Conservation (phyloP, 2,113 vertebrate genomes). For the Pangasianodon hypophthalmus region DNA sequence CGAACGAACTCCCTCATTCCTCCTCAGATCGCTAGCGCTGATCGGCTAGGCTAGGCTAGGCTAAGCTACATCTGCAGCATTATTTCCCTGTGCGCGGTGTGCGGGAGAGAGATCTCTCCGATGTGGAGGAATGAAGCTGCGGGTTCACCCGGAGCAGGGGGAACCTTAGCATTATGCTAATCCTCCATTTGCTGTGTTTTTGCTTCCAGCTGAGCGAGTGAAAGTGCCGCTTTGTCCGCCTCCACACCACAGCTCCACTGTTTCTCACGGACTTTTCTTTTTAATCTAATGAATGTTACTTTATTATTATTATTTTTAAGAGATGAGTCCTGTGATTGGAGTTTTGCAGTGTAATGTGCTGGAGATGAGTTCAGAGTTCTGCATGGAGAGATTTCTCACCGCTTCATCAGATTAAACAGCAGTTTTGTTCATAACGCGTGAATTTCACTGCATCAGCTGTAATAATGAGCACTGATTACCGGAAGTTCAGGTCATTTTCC, state of each 20-base stretch:
- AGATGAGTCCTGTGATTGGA: too few relatives aligned
- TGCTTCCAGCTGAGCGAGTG: conserved; percentile 44
- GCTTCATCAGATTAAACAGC: too few relatives aligned
- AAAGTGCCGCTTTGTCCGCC: conserved; percentile 12
- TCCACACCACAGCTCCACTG: neutral
- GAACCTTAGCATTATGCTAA: conserved; percentile 14
- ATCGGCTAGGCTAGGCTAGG: neutral
- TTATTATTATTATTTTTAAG: neutral
- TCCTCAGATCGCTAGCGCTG: neutral
- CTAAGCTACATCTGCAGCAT: neutral
- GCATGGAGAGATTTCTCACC: neutral
- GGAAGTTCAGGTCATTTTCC: neutral
- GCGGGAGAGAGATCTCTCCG: too few relatives aligned
- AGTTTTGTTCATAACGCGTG: neutral
- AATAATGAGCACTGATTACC: neutral
- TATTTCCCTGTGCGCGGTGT: neutral
- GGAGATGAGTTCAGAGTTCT: neutral
- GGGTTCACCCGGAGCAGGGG: conserved; percentile 8
- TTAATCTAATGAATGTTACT: neutral
- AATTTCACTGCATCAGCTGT: neutral
- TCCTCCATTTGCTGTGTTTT: conserved; percentile 48
- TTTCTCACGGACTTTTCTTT: neutral
- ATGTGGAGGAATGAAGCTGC: neutral
- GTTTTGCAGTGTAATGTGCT: neutral
- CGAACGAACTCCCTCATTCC: neutral